Conservation (phyloP, 2,113 vertebrate species). For the Geococcyx californianus region DNA sequence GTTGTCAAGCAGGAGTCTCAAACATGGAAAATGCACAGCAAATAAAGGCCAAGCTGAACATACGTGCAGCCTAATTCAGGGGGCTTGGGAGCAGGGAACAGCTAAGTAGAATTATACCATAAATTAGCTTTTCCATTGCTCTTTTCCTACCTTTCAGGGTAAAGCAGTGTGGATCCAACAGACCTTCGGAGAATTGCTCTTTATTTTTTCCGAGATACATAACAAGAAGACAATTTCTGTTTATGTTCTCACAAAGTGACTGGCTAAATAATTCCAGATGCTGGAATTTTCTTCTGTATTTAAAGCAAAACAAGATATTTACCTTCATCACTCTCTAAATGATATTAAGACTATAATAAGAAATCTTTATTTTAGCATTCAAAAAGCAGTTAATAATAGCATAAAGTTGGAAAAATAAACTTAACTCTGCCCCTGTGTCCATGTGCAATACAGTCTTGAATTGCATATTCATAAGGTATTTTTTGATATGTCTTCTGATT, state of each 20-base stretch:
- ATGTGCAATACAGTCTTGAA: background rate
- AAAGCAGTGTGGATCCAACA: background rate
- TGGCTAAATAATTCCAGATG: conserved; percentile 70
- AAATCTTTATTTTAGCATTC: background rate
- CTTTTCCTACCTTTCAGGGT: conserved; percentile 5
- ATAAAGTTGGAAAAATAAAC: background rate
- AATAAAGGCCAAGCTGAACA: background rate
- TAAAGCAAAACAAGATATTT: conserved; percentile 39
- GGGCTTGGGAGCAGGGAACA: background rate
- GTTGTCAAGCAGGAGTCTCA: background rate
- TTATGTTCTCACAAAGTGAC: conserved; percentile 50
- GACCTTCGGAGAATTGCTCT: conserved; percentile 34
- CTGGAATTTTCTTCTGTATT: conserved; percentile 44
- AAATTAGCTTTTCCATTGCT: conserved; percentile 9
- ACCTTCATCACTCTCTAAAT: background rate
- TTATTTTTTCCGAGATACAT: conserved; percentile 58
- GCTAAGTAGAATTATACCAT: background rate
- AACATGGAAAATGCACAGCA: background rate
- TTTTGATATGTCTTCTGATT: background rate
- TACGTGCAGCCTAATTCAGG: background rate
- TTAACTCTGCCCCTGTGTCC: background rate
- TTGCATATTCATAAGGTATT: background rate
- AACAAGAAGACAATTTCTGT: conserved; percentile 58
- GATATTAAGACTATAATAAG: background rate
- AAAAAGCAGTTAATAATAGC: background rate